Evolutionary conservation across 35 echinoderm and acorn worm genomes (phyloP), one percentile per base, ranked within the genome.

Genomic region (Lytechinus variegatus): DNA sequence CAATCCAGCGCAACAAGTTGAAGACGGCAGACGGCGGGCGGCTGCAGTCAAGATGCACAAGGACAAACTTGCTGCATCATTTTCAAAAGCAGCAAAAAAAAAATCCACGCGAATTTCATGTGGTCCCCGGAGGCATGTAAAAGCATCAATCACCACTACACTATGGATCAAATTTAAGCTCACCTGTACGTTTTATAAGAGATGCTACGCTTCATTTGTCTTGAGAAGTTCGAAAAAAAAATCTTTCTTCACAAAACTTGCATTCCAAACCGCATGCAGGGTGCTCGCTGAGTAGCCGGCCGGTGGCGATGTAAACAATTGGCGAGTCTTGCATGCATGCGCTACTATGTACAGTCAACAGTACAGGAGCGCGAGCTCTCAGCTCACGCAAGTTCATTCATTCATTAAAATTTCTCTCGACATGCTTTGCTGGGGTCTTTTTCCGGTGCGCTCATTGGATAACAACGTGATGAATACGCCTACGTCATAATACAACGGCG

Each of bases 381-480:
- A 14, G 6, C 24, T 8, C 91, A 53, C 91, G 53, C 91, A 93
- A 44, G 91, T 93, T 93, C 91, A 93, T 93, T 92, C 91, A 53
- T 92, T 93, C 91, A 53, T 93, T 93, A 54, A 27, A 93, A 27
- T 56, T 56, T 56, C 91, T 44, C 91, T 93, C 54, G 10, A 19
- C 12, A 27, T 44, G 33, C 33, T 44, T 44, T 44, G 33, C 33
- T 44, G 91, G 91, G 91, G 91, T 27, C 5, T 24, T 27, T 93
- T 56, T 54, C 52, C 91, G 91, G 91, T 54, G 91, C 91, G n/a
- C 91, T 27, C 91, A 93, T 93, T 93, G 91, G 91, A 93, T 27
- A 54, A 55, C 91, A 44, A 56, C 52, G 52, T 93, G 56, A 93
- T 56, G 52, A 53, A 27, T 93, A 93, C 24, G 54, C n/a, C n/a